These are phyloP conservation scores for Brenthis hecate DNA, from an alignment of 2,888 invertebrate species.

Conservation along the genomic window DNA sequence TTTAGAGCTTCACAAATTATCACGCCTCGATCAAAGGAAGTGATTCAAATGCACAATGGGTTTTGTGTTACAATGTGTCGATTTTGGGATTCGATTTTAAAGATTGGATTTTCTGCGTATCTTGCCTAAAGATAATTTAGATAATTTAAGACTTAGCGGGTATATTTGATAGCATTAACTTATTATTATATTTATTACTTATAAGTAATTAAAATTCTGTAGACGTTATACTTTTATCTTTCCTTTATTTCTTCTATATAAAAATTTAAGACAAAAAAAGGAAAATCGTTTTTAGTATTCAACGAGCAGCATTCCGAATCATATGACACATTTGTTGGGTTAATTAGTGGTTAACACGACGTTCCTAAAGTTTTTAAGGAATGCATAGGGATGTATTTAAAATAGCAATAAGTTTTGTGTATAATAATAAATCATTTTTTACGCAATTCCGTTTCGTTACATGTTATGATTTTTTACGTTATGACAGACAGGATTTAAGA, in stretches of 20 bases:
- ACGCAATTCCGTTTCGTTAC: conserved; percentile 70
- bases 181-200: background rate
- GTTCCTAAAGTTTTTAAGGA: conserved; percentile 43
- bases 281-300: conserved; percentile 53
- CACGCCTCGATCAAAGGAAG: conserved; percentile 72
- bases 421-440: conserved; percentile 72
- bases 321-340: conserved; percentile 61
- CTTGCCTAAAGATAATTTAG: conserved; percentile 2
- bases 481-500: conserved; percentile 72
- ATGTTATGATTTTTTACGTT: conserved; percentile 61
- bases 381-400: conserved; percentile 45
- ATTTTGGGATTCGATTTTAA: conserved; percentile 31
- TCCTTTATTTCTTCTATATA: background rate
- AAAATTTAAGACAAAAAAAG: conserved; percentile 39
- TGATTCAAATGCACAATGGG: conserved; percentile 59
- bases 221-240: background rate
- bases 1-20: conserved; percentile 58
- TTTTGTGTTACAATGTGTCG: conserved; percentile 61
- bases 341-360: conserved; percentile 67
- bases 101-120: conserved; percentile 29
- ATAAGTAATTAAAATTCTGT: background rate
- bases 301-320: conserved; percentile 56
- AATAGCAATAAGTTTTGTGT: conserved; percentile 49
- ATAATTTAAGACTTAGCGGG: background rate
- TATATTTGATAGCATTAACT: background rate